Evolutionary conservation across 2,113 vertebrate species (phyloP).

Genomic region (Deroptyus accipitrinus): DNA sequence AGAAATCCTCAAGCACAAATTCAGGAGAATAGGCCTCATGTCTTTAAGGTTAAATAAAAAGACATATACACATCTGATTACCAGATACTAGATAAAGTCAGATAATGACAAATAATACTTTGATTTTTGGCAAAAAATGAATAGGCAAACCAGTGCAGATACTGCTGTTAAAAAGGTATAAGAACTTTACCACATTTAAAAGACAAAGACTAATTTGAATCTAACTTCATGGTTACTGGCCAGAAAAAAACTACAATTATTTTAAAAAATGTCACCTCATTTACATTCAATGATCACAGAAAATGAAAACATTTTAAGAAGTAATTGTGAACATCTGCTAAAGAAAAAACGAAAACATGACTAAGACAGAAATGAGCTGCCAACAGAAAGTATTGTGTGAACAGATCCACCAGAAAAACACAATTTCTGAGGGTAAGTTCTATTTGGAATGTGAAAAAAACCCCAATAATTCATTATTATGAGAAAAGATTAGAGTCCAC

Average conservation of each 20-base stretch:
- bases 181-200: conserved; percentile 44
- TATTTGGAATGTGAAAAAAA: background rate
- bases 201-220: conserved; percentile 41
- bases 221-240: conserved; percentile 25
- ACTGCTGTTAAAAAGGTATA: background rate
- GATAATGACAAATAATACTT: conserved; percentile 18
- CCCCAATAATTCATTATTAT: background rate
- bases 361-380: conserved; percentile 52
- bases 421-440: background rate
- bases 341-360: conserved; percentile 13
- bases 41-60: conserved; percentile 19
- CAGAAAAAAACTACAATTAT: conserved; percentile 58
- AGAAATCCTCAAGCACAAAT: background rate
- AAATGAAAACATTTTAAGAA: conserved; percentile 61
- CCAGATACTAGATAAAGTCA: conserved; percentile 35
- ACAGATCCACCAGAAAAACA: conserved; percentile 25
- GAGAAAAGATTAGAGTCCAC: background rate
- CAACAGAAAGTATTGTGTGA: conserved; percentile 19
- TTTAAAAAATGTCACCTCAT: conserved; percentile 63
- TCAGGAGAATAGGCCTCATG: background rate
- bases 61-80: conserved; percentile 16
- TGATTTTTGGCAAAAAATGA: background rate
- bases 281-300: conserved; percentile 58
- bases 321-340: conserved; percentile 67
- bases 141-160: background rate